Evolutionary conservation across 2,797 vertebrate species (phyloP).

Genomic region (Knipowitschia caucasica): DNA sequence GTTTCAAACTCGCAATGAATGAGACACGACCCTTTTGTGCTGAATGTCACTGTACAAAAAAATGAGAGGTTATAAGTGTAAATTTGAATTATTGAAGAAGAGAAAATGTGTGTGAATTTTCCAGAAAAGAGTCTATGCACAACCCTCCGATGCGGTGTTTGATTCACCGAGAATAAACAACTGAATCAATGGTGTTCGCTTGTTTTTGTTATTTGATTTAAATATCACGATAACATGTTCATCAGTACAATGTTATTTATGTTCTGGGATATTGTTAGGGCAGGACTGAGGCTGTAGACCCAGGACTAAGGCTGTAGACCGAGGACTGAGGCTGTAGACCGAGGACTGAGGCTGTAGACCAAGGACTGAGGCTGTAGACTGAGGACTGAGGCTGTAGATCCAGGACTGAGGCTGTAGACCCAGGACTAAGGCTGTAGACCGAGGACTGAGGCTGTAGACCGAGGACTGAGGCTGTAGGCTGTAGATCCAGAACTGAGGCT

Average conservation of each 20-base stretch:
- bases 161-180: conserved; percentile 70
- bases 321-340: too few species aligned
- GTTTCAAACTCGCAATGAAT: conserved; percentile 34
- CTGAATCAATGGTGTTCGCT: conserved; percentile 19
- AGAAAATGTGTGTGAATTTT: conserved; percentile 62
- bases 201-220: not conserved
- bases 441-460: too few species aligned
- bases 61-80: conserved; percentile 35
- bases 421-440: too few species aligned
- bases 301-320: too few species aligned
- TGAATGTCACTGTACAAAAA: conserved; percentile 41
- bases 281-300: too few species aligned
- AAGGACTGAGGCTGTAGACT: too few species aligned
- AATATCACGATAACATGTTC: not conserved
- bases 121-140: conserved; percentile 71
- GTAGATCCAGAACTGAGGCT: too few species aligned
- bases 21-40: conserved; percentile 26
- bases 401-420: too few species aligned
- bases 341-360: too few species aligned
- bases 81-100: conserved; percentile 22
- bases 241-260: too few species aligned
- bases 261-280: not conserved
- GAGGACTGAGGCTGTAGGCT: too few species aligned
- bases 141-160: conserved; percentile 64
- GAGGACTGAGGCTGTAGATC: too few species aligned